Base-by-base conservation (phyloP, 2,113 vertebrate genomes). In the Parotia lawesii region DNA sequence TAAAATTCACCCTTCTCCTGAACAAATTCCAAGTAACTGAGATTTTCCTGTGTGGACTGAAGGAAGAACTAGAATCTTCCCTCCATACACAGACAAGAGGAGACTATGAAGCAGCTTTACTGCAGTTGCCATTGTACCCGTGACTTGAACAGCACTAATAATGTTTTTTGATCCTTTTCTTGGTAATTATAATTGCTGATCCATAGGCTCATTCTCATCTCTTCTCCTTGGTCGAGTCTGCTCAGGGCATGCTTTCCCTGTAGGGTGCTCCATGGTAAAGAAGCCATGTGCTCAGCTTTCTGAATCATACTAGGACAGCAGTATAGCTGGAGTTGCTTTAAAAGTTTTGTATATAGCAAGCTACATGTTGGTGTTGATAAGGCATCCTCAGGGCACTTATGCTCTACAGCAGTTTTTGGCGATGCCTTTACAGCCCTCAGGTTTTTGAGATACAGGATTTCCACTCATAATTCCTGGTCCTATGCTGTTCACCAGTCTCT, bases 11-110 rank as follows among this genome's bases (percentile, higher is more conserved):
- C 60, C 89, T 91, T 91, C 31, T 89, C 45, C 89, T 93, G 85
- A 91, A 93, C n/a, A 91, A 94, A 93, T 57, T 95, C 87, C 71
- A 95, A 95, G 67, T 77, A 85, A 79, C 22, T 80, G 54, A 74
- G 74, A 89, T 94, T 87, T 82, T 62, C 38, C 29, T 89, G 37
- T 56, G 53, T 69, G 38, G 40, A 65, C 73, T 78, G 29, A 74
- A 81, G 18, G 50, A 91, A 60, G 35, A 53, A 79, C 50, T 62
- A 82, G 80, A 80, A 83, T 82, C 62, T 83, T 47, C 37, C 35
- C 42, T 85, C 50, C 38, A 66, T 31, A 62, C 12, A 66, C 17
- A 72, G 19, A 37, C 42, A 47, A 35, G 37, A 67, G 62, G 73
- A 62, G 7, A 44, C 47, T 62, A 33, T 7, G 23, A 61, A 85